These are phyloP conservation scores for Lanistes nyassanus DNA, from an alignment of 1,140 invertebrate genomes.

Conservation along the genomic window DNA sequence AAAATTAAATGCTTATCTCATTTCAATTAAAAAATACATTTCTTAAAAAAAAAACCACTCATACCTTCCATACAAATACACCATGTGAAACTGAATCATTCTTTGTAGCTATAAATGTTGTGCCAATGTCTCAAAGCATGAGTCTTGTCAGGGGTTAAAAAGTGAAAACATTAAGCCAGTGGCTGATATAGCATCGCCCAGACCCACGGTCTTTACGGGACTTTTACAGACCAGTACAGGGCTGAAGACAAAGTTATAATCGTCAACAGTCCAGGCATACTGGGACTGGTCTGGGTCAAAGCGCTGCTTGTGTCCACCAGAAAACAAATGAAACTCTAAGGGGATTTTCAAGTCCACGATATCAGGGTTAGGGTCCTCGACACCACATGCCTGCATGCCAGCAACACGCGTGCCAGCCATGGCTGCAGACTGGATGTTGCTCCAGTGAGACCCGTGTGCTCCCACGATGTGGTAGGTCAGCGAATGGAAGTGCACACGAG, in stretches of 20 bases:
- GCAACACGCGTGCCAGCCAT: slow-evolving; percentile 67
- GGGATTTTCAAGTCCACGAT: slow-evolving; percentile 63
- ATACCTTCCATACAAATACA: no score
- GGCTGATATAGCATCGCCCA: slow-evolving; percentile 69
- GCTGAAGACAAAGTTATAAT: slow-evolving; percentile 67
- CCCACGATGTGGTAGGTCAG: slow-evolving; percentile 69
- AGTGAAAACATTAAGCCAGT: slow-evolving; percentile 68
- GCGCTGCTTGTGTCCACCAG: slow-evolving; percentile 52
- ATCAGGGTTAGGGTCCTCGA: slow-evolving; percentile 45
- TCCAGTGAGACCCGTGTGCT: slow-evolving; percentile 59
- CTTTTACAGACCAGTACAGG: slow-evolving; percentile 69
- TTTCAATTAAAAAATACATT: no score
- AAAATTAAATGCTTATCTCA: no score
- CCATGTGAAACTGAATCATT: no score
- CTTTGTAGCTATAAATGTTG: no score
- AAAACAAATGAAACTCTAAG: slow-evolving; percentile 61
- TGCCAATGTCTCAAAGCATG: no score
- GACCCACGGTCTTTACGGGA: slow-evolving; percentile 68
- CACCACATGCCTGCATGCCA: slow-evolving; percentile 67
- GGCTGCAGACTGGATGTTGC: slow-evolving; percentile 64
- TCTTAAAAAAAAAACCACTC: no score
- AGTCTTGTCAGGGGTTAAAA: slow-evolving; percentile 30
- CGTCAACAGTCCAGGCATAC: slow-evolving; percentile 63
- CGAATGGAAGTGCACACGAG: slow-evolving; percentile 69
- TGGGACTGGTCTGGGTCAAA: slow-evolving; percentile 62